Evolutionary conservation across 2,888 invertebrate genomes (phyloP), one percentile per base, ranked within the genome.

Genomic region (Macrophya alboannulata): DNA sequence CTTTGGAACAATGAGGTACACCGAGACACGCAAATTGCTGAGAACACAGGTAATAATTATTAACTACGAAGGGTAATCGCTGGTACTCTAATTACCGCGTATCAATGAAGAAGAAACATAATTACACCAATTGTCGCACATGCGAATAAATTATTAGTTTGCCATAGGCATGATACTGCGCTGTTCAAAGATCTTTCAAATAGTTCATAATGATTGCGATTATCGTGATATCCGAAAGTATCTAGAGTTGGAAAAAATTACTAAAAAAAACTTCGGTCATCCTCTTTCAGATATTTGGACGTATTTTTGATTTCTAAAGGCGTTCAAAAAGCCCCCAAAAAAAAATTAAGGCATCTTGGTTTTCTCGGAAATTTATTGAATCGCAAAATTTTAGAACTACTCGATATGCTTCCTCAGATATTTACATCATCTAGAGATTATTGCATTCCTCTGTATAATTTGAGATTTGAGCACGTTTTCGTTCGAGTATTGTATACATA

Each of bases 41-140:
- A 12, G 25, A 76, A 31, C 12, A 48, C 25, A 76, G 76, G 76
- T 76, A 76, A 76, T 76, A 76, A 76, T 76, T 76, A 31, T 48
- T 48, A 48, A 45, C 48, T 12, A 15, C 48, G 76, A 76, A 25
- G 9, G 51, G 15, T 25, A 71, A 71, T 76, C 25, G 74, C 1
- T 25, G 10, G 1, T 48, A 21, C n/a, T 8, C 6, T 72, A 12
- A 45, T 74, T 74, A 10, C 71, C 71, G 17, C 8, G 71, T 51
- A n/a, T 51, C 51, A 71, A 25, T 10, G 2, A n/a, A 71, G 40
- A 25, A 62, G 8, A n/a, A 55, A 55, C n/a, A 2, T 12, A 62
- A 62, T 25, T 62, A 62, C 55, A 8, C n/a, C n/a, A 55, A 55
- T 55, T 55, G n/a, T 55, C 55, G 55, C 55, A 55, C 55, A 55